phyloP scores from a whole-genome alignment of 2,888 invertebrate genomes.

The Agriopis aurantiaria region DNA sequence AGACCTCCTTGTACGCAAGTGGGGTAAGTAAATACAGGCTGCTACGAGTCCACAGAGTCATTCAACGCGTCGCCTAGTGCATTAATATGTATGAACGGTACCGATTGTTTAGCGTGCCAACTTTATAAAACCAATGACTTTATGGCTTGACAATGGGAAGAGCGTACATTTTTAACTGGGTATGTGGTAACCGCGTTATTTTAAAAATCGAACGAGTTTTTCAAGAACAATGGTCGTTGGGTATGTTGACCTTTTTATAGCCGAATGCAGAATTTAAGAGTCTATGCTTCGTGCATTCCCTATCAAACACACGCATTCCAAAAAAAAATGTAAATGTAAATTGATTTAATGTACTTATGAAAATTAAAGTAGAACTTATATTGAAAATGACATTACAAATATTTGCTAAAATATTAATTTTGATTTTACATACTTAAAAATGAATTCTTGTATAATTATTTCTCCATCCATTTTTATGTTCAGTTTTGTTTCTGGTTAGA shows the following conservation, averaged over 20 bases:
- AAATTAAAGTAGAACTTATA: too few species aligned
- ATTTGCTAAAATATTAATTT: too few species aligned
- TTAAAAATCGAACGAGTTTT: constrained; percentile 29
- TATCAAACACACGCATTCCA: too few species aligned
- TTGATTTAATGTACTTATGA: background rate
- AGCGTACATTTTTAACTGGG: constrained; percentile 43
- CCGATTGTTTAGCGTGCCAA: constrained; percentile 56
- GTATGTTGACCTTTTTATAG: constrained; percentile 5
- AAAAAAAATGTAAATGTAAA: too few species aligned
- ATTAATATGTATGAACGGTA: constrained; percentile 72
- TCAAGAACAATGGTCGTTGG: constrained; percentile 27
- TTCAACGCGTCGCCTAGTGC: constrained; percentile 61
- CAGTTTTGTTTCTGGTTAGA: too few species aligned
- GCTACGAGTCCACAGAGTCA: constrained; percentile 58
- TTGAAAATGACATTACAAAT: too few species aligned
- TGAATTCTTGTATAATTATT: too few species aligned
- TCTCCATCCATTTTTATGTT: too few species aligned
- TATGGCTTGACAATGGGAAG: constrained; percentile 45
- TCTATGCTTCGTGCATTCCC: too few species aligned
- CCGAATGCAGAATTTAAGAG: too few species aligned
- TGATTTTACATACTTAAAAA: too few species aligned
- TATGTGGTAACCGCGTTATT: constrained; percentile 18
- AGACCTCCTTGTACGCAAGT: constrained; percentile 46
- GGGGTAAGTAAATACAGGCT: constrained; percentile 59
- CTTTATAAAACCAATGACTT: constrained; percentile 52